phyloP scores from a whole-genome alignment of 35 echinoderm and acorn worm species.

The Heliocidaris tuberculata region DNA sequence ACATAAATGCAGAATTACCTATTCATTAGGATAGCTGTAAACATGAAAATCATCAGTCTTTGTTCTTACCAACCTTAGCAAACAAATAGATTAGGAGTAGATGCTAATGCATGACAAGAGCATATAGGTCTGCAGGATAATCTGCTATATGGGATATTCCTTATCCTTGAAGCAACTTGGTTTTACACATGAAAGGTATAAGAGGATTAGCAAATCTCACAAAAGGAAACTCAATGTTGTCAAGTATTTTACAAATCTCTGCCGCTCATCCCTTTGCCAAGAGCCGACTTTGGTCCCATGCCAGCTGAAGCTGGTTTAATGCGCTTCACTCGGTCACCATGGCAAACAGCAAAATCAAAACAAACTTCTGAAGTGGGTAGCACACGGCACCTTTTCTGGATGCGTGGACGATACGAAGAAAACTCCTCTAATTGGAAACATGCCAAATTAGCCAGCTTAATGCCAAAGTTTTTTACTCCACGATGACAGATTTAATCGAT shows the following conservation, averaged over 20 bases:
- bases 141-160: not conserved
- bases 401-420: not conserved
- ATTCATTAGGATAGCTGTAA: not conserved
- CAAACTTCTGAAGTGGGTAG: not conserved
- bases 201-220: not conserved
- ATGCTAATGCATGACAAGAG: not conserved
- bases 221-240: not conserved
- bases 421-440: not conserved
- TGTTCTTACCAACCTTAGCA: not conserved
- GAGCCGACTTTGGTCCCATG: not conserved
- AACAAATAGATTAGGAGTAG: too few species aligned
- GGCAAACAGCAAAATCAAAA: not conserved
- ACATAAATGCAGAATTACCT: not conserved
- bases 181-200: not conserved
- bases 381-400: conserved; percentile 6
- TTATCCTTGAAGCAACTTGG: not conserved
- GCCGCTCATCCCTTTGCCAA: not conserved
- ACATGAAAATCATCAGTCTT: not conserved
- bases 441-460: not conserved
- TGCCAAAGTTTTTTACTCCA: not conserved
- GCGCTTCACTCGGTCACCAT: not conserved
- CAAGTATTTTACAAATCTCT: conserved; percentile 12
- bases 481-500: conserved; percentile 35
- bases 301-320: not conserved
- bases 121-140: not conserved